Percentiles rank a stretch among this genome's conserved stretches.
phyloP scores from a whole-genome alignment of 2,113 vertebrate species.

The Ictidomys tridecemlineatus region DNA sequence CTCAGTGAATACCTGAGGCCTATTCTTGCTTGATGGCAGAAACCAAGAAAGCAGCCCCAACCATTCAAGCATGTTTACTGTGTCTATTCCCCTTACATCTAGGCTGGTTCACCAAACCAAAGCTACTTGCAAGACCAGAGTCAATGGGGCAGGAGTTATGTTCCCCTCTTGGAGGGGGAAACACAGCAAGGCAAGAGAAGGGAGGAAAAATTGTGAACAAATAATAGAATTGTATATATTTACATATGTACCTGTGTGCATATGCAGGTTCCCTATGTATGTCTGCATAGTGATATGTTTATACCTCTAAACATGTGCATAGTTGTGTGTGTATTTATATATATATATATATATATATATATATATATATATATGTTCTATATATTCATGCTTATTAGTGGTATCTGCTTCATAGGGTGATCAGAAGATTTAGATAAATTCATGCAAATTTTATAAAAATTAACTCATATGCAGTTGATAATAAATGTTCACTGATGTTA shows the following conservation, averaged over 20 bases:
- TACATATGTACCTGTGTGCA: neutral
- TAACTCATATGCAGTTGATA: neutral
- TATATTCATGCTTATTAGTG: neutral
- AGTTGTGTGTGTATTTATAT: neutral
- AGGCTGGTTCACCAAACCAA: neutral
- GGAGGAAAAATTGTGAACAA: neutral
- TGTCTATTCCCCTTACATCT: neutral
- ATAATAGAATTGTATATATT: neutral
- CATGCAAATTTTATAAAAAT: neutral
- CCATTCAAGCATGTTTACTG: neutral
- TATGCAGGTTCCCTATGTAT: neutral
- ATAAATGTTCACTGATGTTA: neutral
- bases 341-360: no score
- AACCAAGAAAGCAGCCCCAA: neutral
- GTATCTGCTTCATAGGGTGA: neutral
- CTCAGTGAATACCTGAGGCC: neutral
- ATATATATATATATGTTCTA: neutral
- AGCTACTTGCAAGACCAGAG: neutral
- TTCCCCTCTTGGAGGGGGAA: neutral
- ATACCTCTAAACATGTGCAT: neutral
- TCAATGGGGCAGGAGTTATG: neutral
- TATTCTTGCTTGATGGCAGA: neutral
- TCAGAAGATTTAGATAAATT: neutral
- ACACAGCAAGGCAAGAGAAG: neutral
- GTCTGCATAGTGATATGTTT: neutral